These are phyloP conservation scores for Hydrotaea diabolus DNA, from an alignment of 2,888 invertebrate genomes.

Conservation along the genomic window DNA sequence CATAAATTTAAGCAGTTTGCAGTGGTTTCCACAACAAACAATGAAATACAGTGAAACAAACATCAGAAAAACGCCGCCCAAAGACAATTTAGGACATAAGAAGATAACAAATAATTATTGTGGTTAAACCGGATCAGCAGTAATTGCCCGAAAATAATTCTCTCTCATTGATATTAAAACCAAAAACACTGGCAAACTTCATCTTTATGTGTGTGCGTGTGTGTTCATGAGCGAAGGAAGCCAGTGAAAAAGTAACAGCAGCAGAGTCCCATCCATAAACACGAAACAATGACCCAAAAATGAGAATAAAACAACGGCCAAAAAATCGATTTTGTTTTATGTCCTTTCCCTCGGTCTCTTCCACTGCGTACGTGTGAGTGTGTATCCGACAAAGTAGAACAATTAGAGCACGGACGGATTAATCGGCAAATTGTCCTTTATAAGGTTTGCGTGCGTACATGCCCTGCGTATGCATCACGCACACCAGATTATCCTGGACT, in stretches of 20 bases:
- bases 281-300: background rate
- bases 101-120: slow-evolving; percentile 66
- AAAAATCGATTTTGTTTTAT: slow-evolving; percentile 11
- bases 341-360: slow-evolving; percentile 13
- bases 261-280: background rate
- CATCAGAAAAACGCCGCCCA: slow-evolving; percentile 62
- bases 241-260: slow-evolving; percentile 7
- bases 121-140: slow-evolving; percentile 68
- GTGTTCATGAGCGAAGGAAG: background rate
- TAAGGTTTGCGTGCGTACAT: slow-evolving; percentile 48
- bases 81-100: slow-evolving; percentile 59
- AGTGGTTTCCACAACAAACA: slow-evolving; percentile 1
- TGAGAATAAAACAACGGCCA: background rate
- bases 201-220: too few relatives aligned
- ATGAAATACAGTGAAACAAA: slow-evolving; percentile 33
- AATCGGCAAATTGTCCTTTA: slow-evolving; percentile 65
- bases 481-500: slow-evolving; percentile 65
- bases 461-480: slow-evolving; percentile 58
- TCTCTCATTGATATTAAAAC: slow-evolving; percentile 21
- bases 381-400: slow-evolving; percentile 47
- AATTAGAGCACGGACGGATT: slow-evolving; percentile 67
- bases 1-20: too few relatives aligned
- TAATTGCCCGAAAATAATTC: slow-evolving; percentile 65
- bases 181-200: slow-evolving; percentile 21
- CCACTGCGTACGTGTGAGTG: background rate